These are phyloP conservation scores for Orius laevigatus DNA, from an alignment of 1,140 invertebrate species.

Conservation along the genomic window DNA sequence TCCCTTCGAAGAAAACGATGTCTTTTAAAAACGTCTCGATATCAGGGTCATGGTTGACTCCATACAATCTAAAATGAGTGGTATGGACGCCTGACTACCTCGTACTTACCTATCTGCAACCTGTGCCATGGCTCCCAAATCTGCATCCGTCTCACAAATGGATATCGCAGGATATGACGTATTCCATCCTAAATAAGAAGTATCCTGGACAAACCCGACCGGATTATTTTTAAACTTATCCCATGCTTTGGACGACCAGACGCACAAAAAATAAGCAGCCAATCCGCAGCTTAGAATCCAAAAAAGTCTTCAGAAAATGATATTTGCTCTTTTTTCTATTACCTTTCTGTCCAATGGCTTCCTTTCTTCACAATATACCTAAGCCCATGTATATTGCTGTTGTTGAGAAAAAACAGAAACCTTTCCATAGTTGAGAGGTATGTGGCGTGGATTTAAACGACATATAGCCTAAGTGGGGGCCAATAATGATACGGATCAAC, in stretches of 20 bases:
- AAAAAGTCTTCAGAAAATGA: constrained; percentile 32
- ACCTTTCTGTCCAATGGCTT: constrained; percentile 13
- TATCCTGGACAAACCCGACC: constrained; percentile 54
- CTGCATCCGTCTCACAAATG: constrained; percentile 30
- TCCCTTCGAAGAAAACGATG: constrained; percentile 43
- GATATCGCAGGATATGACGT: constrained; percentile 47
- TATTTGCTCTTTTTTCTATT: background rate
- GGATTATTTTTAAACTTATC: constrained; percentile 36
- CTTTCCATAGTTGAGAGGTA: too few relatives aligned
- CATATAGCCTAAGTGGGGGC: background rate
- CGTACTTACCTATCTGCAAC: constrained; percentile 20
- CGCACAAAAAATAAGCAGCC: constrained; percentile 40
- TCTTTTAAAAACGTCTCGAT: constrained; percentile 49
- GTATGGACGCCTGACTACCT: too few relatives aligned
- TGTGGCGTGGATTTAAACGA: background rate
- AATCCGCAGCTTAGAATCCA: constrained; percentile 40
- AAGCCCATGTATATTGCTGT: constrained; percentile 11
- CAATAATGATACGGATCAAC: too few relatives aligned
- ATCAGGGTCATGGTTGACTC: constrained; percentile 43
- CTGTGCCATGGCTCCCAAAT: constrained; percentile 34
- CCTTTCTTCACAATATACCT: constrained; percentile 6
- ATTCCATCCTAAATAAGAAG: constrained; percentile 48
- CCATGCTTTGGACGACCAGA: constrained; percentile 40
- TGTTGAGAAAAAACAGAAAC: background rate
- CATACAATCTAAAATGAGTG: constrained; percentile 33